Evolutionary conservation across 2,113 vertebrate genomes (phyloP), one percentile per base, ranked within the genome.

Genomic region (Rhabdornis inornatus): DNA sequence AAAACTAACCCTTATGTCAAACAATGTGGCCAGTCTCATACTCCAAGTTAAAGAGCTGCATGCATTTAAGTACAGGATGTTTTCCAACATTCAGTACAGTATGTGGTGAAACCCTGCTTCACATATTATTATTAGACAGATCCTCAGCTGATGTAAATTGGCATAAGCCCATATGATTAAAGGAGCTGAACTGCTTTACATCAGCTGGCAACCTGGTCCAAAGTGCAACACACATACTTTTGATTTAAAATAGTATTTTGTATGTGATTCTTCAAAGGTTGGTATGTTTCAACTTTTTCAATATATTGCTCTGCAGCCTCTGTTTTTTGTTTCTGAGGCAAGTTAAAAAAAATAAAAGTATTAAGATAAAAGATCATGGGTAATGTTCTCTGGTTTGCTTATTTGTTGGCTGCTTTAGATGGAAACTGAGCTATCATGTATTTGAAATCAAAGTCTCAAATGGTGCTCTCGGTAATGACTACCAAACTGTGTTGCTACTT

Each of bases 1-100:
- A 97, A 98, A 98, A 97, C 96, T 92, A 98, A 98, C 97, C 96
- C 97, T 94, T 94, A 90, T 97, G 98, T 98, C 98, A 98, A 98
- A 98, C 98, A 98, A 97, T 96, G 94, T 97, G 97, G 96, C 94
- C 83, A 86, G 96, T 94, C 94, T 96, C 89, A 85, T 97, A 78
- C 84, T 96, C 97, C 83, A 78, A 74, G 24, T 70, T n/a, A 92
- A 97, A 96, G 92, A 90, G 90, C 95, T 80, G 76, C 31, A 82
- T 89, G 91, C 76, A 85, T 95, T 97, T 95, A 83, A 88, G 84
- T 21, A 53, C 87, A 97, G 95, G 96, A 95, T 97, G 96, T 95
- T 95, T 96, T 97, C 93, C 57, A 77, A 92, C 95, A 84, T 95
- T 90, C 49, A 87, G 76, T 96, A 95, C 83, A 93, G 95, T 97